Evolutionary conservation across 2,888 invertebrate species (phyloP).

Genomic region (Lordiphosa andalusiaca): DNA sequence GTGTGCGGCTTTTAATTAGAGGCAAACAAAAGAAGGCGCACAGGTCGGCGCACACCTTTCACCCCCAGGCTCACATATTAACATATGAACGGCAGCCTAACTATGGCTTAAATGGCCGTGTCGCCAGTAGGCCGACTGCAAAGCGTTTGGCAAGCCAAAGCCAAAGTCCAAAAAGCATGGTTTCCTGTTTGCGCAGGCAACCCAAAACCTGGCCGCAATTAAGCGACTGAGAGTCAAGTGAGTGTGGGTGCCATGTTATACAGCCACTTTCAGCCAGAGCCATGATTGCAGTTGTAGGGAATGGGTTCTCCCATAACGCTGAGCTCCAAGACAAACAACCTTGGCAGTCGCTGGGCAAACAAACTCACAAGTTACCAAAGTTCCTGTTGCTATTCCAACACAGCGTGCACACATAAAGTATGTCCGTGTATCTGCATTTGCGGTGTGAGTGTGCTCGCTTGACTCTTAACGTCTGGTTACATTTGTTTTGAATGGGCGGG

Average conservation of each 20-base stretch:
- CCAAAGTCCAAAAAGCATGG: slow-evolving; percentile 23
- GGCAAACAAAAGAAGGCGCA: slow-evolving; percentile 42
- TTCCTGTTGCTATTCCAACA: slow-evolving; percentile 32
- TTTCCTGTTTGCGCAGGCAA: slow-evolving; percentile 30
- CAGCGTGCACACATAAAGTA: background rate
- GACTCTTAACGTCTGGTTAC: slow-evolving; percentile 25
- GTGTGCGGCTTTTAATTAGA: slow-evolving; percentile 65
- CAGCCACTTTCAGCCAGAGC: slow-evolving; percentile 24
- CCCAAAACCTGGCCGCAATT: slow-evolving; percentile 53
- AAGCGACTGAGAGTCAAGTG: slow-evolving; percentile 39
- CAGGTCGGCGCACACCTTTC: slow-evolving; percentile 28
- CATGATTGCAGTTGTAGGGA: background rate
- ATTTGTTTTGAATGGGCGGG: slow-evolving; percentile 22
- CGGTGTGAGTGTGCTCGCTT: slow-evolving; percentile 20
- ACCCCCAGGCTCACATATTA: slow-evolving; percentile 50
- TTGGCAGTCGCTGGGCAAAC: slow-evolving; percentile 33
- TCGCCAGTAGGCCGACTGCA: slow-evolving; percentile 28
- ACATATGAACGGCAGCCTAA: slow-evolving; percentile 58
- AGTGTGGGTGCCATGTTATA: slow-evolving; percentile 16
- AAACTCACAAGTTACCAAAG: slow-evolving; percentile 41
- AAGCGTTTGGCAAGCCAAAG: slow-evolving; percentile 26
- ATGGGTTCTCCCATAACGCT: background rate
- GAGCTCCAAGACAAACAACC: slow-evolving; percentile 26
- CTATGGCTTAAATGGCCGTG: slow-evolving; percentile 41
- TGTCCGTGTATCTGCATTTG: background rate